These are phyloP conservation scores for Eucriotettix oculatus DNA, from an alignment of 2,888 invertebrate species.

Conservation along the genomic window DNA sequence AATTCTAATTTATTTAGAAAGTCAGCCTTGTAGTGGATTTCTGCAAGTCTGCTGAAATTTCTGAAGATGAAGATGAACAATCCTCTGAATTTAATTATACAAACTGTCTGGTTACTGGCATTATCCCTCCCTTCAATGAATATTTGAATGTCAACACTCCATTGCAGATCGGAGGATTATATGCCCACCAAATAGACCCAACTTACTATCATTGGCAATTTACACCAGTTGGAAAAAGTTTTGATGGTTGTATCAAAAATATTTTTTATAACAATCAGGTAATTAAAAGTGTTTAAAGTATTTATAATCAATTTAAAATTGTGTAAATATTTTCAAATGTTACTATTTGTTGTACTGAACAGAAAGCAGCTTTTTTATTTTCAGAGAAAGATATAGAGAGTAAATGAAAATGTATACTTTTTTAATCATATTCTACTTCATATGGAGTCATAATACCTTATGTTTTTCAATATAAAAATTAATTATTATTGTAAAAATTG, in stretches of 20 bases:
- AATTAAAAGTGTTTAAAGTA: neutral
- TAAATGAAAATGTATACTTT: too few relatives aligned
- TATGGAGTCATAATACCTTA: too few relatives aligned
- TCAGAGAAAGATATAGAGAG: too few relatives aligned
- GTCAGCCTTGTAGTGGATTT: slow-evolving; percentile 34
- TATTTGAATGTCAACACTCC: slow-evolving; percentile 36
- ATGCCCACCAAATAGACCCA: slow-evolving; percentile 25
- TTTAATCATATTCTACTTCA: too few relatives aligned
- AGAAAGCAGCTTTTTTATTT: too few relatives aligned
- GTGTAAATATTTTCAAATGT: too few relatives aligned
- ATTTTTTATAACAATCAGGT: slow-evolving; percentile 35
- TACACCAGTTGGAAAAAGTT: slow-evolving; percentile 24
- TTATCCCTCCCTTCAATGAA: slow-evolving; percentile 34
- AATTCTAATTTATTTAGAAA: slow-evolving; percentile 18
- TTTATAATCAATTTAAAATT: too few relatives aligned
- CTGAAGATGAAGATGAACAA: slow-evolving; percentile 27
- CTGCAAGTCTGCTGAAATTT: slow-evolving; percentile 27
- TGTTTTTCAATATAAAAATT: too few relatives aligned
- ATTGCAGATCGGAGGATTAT: slow-evolving; percentile 37
- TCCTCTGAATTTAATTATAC: slow-evolving; percentile 28
- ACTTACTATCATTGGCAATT: slow-evolving; percentile 23
- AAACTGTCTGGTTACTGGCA: slow-evolving; percentile 30
- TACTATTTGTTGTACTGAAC: too few relatives aligned
- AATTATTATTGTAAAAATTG: too few relatives aligned
- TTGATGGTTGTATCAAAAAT: slow-evolving; percentile 41